phyloP scores from a whole-genome alignment of 2,888 invertebrate species.

The Drosophila picticornis region DNA sequence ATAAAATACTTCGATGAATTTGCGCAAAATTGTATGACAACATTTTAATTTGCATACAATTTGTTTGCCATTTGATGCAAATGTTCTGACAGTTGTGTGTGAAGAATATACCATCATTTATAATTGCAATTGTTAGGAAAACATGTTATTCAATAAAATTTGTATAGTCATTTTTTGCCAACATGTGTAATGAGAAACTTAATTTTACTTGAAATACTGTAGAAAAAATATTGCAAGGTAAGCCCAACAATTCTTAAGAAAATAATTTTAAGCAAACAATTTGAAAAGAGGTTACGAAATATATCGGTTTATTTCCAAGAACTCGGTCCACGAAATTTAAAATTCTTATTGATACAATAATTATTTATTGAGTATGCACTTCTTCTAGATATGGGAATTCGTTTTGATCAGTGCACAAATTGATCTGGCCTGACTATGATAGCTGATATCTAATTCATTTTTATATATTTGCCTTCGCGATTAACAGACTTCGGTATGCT shows the following conservation, averaged over 20 bases:
- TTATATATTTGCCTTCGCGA: neutral
- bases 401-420: neutral
- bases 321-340: neutral
- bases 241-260: neutral
- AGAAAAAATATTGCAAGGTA: neutral
- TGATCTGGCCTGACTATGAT: neutral
- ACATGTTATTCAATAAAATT: neutral
- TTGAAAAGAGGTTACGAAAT: neutral
- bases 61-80: conserved; percentile 37
- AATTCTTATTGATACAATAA: neutral
- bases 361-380: neutral
- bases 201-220: neutral
- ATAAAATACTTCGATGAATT: conserved; percentile 46
- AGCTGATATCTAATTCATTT: neutral
- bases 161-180: neutral
- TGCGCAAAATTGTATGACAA: conserved; percentile 27
- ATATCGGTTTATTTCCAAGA: neutral
- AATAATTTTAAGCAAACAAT: neutral
- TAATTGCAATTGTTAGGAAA: neutral
- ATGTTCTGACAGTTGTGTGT: neutral
- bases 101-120: neutral
- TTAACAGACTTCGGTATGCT: neutral
- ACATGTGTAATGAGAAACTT: neutral
- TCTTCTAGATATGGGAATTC: neutral
- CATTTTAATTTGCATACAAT: conserved; percentile 59